Conservation (phyloP, 2,113 vertebrate genomes). For the Tragelaphus scriptus region DNA sequence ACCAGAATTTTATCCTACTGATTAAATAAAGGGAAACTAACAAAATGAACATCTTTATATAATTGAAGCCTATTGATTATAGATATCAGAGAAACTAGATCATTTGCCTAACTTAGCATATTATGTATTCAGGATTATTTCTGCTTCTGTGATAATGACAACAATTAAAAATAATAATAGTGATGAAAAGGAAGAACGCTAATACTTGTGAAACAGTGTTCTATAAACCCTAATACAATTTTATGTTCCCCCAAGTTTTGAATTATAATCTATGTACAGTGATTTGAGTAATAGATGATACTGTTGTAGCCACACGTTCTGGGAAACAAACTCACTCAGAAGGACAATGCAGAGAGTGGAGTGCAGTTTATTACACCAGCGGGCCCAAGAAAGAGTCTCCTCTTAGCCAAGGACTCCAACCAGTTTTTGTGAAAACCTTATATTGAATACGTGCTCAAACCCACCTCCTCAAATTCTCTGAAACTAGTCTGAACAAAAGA, state of each 20-base stretch:
- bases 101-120: not conserved
- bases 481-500: not conserved
- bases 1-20: not conserved
- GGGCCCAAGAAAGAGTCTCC: not conserved
- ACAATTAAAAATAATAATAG: not conserved
- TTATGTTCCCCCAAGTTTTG: not conserved
- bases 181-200: not conserved
- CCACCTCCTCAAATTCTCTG: not conserved
- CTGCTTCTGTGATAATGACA: not conserved
- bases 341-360: not conserved
- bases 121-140: not conserved
- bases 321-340: not conserved
- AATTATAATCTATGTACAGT: not conserved
- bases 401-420: not conserved
- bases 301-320: rapidly evolving
- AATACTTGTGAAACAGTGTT: not conserved
- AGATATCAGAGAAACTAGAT: not conserved
- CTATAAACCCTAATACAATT: not conserved
- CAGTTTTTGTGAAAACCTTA: not conserved
- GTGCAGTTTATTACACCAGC: rapidly evolving
- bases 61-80: not conserved
- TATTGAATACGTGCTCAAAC: not conserved
- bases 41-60: not conserved
- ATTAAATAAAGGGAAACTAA: not conserved
- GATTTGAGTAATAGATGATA: not conserved